phyloP scores from a whole-genome alignment of 1,140 invertebrate genomes.

The Drosophila parabipectinata region DNA sequence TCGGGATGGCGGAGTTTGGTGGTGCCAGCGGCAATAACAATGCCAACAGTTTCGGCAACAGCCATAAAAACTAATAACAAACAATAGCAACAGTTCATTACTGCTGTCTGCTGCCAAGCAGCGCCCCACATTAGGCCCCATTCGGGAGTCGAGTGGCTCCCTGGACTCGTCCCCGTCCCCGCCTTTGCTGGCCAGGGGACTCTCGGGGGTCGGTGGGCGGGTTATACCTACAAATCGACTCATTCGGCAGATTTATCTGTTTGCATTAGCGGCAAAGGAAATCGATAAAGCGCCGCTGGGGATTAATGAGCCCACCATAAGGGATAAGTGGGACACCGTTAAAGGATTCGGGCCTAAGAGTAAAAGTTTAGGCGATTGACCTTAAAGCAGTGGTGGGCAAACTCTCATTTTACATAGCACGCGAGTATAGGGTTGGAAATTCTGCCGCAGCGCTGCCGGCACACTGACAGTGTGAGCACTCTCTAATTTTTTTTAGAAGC shows the following conservation, averaged over 20 bases:
- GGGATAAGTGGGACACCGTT: slow-evolving; percentile 28
- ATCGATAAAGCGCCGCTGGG: slow-evolving; percentile 64
- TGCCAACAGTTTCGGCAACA: slow-evolving; percentile 27
- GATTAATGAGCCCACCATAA: slow-evolving; percentile 28
- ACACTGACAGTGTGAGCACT: no score
- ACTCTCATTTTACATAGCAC: no score
- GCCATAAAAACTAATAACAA: slow-evolving; percentile 80
- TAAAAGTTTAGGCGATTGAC: no score
- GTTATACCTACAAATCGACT: slow-evolving; percentile 68
- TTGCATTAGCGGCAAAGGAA: slow-evolving; percentile 71
- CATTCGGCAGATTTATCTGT: slow-evolving; percentile 76
- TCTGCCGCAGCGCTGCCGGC: no score
- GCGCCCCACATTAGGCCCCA: slow-evolving; percentile 47
- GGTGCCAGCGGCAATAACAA: slow-evolving; percentile 24
- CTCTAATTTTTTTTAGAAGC: no score
- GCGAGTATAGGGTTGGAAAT: no score
- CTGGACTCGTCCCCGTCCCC: slow-evolving; percentile 1
- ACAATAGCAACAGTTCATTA: slow-evolving; percentile 82
- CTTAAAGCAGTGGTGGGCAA: no score
- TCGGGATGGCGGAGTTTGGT: slow-evolving; percentile 14
- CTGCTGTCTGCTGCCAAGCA: slow-evolving; percentile 17
- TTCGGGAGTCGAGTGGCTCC: slow-evolving; percentile 28
- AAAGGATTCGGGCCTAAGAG: slow-evolving; percentile 25
- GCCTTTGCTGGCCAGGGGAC: slow-evolving; percentile 5
- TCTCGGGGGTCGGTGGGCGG: not conserved